These are phyloP conservation scores for Carlito syrichta DNA, from an alignment of 2,113 vertebrate species.

Conservation along the genomic window DNA sequence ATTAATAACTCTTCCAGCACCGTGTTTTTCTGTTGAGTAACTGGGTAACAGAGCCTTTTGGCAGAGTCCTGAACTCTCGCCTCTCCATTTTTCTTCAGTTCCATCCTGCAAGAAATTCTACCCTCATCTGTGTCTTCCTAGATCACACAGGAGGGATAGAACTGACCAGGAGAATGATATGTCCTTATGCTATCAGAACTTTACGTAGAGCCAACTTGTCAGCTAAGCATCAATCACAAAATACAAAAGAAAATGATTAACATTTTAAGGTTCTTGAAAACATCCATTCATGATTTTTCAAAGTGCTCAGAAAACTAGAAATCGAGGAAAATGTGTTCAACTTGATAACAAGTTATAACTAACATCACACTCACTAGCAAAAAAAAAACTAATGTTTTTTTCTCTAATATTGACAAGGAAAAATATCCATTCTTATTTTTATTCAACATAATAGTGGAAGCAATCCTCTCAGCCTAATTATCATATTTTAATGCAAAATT, in stretches of 20 bases:
- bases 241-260: conserved; percentile 1
- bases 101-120: neutral
- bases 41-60: neutral
- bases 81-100: neutral
- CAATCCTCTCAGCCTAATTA: neutral
- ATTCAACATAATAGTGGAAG: neutral
- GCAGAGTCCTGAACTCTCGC: neutral
- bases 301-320: neutral
- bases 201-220: neutral
- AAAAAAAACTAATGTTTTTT: neutral
- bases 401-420: neutral
- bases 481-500: neutral
- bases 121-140: neutral
- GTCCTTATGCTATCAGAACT: neutral
- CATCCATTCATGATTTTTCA: neutral
- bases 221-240: neutral
- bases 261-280: conserved; percentile 24
- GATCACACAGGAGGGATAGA: neutral
- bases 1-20: neutral
- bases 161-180: neutral
- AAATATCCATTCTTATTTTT: neutral
- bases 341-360: neutral
- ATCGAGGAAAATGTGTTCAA: neutral
- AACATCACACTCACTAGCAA: neutral
- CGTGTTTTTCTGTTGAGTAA: neutral